Percentiles rank a stretch among this genome's conserved stretches.
Conservation (phyloP, 2,113 vertebrate genomes). For the Pygoscelis adeliae region DNA sequence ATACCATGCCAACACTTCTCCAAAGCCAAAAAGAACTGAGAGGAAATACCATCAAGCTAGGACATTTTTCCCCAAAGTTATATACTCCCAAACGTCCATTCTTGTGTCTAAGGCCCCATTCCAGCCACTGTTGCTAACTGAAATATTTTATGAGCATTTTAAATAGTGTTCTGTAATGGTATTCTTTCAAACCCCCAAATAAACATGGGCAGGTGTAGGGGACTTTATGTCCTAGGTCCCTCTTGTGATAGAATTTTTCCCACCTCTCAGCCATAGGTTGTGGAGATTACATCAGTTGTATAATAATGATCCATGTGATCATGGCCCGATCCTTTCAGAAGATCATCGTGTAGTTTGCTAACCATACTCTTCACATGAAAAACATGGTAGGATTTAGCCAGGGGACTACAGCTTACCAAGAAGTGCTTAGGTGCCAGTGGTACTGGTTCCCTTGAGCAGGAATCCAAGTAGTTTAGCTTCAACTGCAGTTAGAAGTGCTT, state of each 20-base stretch:
- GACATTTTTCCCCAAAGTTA: not conserved
- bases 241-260: not conserved
- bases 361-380: not conserved
- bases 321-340: not conserved
- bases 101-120: not conserved
- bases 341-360: not conserved
- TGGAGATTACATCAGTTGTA: not conserved
- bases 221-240: not conserved
- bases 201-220: not conserved
- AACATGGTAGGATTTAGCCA: not conserved
- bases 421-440: not conserved
- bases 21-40: not conserved
- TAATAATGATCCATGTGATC: not conserved
- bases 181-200: not conserved
- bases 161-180: not conserved
- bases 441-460: not conserved
- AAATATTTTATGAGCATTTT: not conserved
- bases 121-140: not conserved
- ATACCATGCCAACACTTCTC: not conserved
- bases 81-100: not conserved
- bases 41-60: not conserved
- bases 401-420: not conserved
- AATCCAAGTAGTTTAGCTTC: not conserved
- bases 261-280: not conserved
- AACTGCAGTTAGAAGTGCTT: not conserved